phyloP scores from a whole-genome alignment of 1,140 invertebrate species.

The Drosophila simulans region DNA sequence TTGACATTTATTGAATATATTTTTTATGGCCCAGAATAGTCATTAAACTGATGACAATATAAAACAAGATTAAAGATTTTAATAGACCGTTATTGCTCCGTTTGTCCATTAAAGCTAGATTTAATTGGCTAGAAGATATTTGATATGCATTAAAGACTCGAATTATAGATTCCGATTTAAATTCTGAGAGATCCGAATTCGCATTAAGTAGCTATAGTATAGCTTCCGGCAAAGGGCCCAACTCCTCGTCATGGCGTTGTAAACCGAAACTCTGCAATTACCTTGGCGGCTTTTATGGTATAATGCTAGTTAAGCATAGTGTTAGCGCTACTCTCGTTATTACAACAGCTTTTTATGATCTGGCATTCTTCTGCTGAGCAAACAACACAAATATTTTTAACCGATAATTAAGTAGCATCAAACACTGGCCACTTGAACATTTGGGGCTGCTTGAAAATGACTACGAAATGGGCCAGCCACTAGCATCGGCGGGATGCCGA shows the following conservation, averaged over 20 bases:
- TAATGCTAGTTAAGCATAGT: constrained; percentile 22
- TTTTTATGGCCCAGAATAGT: constrained; percentile 12
- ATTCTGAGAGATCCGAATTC: constrained; percentile 16
- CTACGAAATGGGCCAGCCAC: constrained; percentile 27
- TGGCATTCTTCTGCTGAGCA: constrained; percentile 36
- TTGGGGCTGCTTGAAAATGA: background rate
- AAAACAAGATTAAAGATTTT: constrained; percentile 24
- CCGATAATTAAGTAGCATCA: constrained; percentile 62
- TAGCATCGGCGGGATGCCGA: constrained; percentile 14
- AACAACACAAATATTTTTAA: constrained; percentile 37
- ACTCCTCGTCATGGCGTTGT: constrained; percentile 32
- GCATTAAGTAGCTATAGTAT: constrained; percentile 28
- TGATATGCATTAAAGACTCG: constrained; percentile 23
- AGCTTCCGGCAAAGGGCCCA: constrained; percentile 34
- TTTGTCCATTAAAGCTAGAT: constrained; percentile 10
- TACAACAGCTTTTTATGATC: constrained; percentile 40
- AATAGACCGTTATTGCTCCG: constrained; percentile 19
- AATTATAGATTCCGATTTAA: constrained; percentile 4
- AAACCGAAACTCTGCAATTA: constrained; percentile 37
- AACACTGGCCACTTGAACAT: constrained; percentile 12
- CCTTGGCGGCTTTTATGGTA: constrained; percentile 39
- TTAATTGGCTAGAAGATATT: constrained; percentile 18
- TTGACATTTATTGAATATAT: constrained; percentile 17
- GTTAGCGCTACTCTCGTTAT: constrained; percentile 44
- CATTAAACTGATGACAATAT: constrained; percentile 10